Conservation (phyloP, 2,888 invertebrate genomes). For the Platyscelio sp. region DNA sequence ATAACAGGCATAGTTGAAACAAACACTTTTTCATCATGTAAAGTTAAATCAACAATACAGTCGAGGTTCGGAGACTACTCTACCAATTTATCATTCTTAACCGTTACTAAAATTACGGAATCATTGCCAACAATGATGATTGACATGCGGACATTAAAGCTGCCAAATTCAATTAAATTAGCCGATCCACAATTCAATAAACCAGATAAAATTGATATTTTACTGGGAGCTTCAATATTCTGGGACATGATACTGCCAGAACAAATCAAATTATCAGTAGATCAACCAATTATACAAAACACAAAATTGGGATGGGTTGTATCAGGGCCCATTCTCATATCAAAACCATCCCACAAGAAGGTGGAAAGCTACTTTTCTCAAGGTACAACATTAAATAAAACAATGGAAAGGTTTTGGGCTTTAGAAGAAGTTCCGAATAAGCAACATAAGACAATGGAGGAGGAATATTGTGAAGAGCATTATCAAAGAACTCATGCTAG, state of each 20-base stretch:
- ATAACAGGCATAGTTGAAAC: too few species aligned
- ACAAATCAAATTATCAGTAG: neutral
- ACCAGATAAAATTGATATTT: neutral
- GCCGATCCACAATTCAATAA: neutral
- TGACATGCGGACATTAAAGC: too few species aligned
- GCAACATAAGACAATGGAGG: constrained; percentile 17
- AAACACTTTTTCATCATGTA: too few species aligned
- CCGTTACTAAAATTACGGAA: too few species aligned
- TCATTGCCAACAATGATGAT: too few species aligned
- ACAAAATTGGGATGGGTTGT: constrained; percentile 11
- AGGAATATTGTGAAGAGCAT: constrained; percentile 34
- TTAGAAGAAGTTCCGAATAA: constrained; percentile 19
- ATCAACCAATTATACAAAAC: constrained; percentile 7
- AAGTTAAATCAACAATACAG: too few species aligned
- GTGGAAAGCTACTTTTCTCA: neutral
- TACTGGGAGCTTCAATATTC: neutral
- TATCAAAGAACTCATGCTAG: constrained; percentile 24
- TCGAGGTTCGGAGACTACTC: too few species aligned
- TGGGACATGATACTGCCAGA: neutral
- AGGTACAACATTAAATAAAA: neutral
- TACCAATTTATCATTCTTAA: too few species aligned
- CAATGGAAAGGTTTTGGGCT: constrained; percentile 38
- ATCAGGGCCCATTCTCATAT: neutral
- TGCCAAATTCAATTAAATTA: neutral
- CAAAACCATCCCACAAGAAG: neutral